Evolutionary conservation across 2,113 vertebrate species (phyloP).

Genomic region (Corydoras sp.): DNA sequence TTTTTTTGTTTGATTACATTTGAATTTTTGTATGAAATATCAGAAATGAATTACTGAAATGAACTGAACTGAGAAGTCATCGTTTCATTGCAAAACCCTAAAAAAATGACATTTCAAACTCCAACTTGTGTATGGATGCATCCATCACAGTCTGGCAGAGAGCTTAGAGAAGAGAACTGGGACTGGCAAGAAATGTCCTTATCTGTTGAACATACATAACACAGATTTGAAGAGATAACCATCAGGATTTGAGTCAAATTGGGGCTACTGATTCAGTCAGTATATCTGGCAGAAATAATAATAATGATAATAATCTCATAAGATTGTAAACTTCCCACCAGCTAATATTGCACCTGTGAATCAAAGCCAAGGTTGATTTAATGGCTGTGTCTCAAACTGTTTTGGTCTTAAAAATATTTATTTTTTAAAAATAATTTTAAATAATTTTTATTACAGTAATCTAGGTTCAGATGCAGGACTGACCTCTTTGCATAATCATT

Average conservation of each 20-base stretch:
- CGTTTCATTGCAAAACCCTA: slow-evolving; percentile 44
- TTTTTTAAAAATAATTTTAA: too few species aligned
- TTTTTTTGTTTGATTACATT: slow-evolving; percentile 51
- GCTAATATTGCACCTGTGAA: slow-evolving; percentile 53
- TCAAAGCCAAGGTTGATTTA: slow-evolving; percentile 55
- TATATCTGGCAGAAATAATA: slow-evolving; percentile 8
- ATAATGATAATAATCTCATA: slow-evolving; percentile 32
- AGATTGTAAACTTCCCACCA: slow-evolving; percentile 47
- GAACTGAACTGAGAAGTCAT: slow-evolving; percentile 47
- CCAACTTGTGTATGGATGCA: slow-evolving; percentile 59
- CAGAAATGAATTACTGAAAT: slow-evolving; percentile 54
- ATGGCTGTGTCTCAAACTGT: slow-evolving; percentile 17
- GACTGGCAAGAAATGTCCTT: slow-evolving; percentile 38
- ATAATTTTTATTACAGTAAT: too few species aligned
- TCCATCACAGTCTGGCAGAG: slow-evolving; percentile 53
- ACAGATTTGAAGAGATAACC: slow-evolving; percentile 28
- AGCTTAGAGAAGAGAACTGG: slow-evolving; percentile 49
- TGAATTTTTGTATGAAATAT: slow-evolving; percentile 58
- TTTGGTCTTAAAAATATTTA: too few species aligned
- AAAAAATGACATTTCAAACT: slow-evolving; percentile 52
- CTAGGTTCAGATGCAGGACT: too few species aligned
- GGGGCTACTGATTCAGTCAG: slow-evolving; percentile 35
- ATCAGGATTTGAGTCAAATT: slow-evolving; percentile 33
- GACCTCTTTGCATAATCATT: too few species aligned
- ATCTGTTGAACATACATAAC: slow-evolving; percentile 36